Conservation (phyloP, 2,797 vertebrate species). For the Gobio occitaniae region DNA sequence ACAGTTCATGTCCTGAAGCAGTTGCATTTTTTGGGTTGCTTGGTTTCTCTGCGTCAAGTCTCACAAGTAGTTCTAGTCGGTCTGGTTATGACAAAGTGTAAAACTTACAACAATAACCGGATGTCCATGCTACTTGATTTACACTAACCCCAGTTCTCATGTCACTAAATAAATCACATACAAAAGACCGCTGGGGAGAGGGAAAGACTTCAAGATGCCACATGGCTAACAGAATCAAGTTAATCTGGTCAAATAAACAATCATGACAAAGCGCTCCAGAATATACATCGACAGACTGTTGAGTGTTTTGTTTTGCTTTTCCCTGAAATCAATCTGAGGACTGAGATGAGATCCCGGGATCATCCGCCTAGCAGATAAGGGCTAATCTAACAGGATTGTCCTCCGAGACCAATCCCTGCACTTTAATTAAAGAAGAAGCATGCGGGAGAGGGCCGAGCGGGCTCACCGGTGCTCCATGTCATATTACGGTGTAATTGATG, state of each 20-base stretch:
- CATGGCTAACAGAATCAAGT: neutral
- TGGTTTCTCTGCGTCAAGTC: neutral
- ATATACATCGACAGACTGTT: neutral
- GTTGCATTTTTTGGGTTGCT: neutral
- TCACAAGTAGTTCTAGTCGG: neutral
- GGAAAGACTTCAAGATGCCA: neutral
- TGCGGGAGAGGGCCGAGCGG: neutral
- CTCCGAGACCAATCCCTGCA: conserved; percentile 34
- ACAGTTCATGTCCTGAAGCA: neutral
- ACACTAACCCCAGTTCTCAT: neutral
- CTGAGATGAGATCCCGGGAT: conserved; percentile 28
- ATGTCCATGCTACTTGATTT: neutral
- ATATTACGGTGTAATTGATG: conserved; percentile 31
- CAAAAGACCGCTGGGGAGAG: neutral
- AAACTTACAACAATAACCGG: neutral
- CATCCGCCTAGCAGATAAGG: conserved; percentile 23
- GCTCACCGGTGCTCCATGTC: neutral
- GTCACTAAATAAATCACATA: neutral
- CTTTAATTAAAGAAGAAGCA: conserved; percentile 44
- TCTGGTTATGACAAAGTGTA: neutral
- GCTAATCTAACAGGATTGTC: conserved; percentile 55
- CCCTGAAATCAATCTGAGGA: conserved; percentile 17
- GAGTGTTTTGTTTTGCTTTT: conserved; percentile 28
- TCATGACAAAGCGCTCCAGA: conserved; percentile 14
- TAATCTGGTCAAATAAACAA: conserved; percentile 8